Evolutionary conservation across 2,797 vertebrate species (phyloP).

Genomic region (Danio kyathit): DNA sequence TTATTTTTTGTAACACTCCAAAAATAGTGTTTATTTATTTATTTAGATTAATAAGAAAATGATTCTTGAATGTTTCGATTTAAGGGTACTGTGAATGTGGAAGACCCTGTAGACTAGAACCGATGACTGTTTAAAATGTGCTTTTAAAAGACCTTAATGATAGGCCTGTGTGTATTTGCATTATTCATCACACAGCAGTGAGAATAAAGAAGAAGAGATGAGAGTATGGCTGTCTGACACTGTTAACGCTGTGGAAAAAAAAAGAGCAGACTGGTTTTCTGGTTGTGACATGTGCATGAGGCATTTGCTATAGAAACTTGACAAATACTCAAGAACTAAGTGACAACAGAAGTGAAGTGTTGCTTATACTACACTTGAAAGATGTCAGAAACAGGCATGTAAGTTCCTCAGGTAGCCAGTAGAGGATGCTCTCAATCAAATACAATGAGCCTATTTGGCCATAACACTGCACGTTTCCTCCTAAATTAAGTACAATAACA

Average conservation of each 20-base stretch:
- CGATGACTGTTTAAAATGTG: not conserved
- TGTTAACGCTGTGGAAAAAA: not conserved
- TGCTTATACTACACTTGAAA: not conserved
- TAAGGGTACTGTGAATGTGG: not conserved
- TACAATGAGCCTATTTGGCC: not conserved
- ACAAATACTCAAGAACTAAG: not conserved
- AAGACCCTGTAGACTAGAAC: not conserved
- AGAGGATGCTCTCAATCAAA: not conserved
- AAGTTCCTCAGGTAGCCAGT: not conserved
- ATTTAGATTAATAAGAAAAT: not conserved
- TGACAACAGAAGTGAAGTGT: not conserved
- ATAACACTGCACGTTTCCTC: no score
- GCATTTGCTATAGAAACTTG: not conserved
- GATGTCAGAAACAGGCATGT: not conserved
- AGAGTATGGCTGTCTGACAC: constrained; percentile 8
- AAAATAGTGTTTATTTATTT: not conserved
- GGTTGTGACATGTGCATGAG: not conserved
- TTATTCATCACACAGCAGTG: constrained; percentile 8
- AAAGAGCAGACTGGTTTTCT: not conserved
- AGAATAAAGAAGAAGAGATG: not conserved
- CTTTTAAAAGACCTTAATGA: not conserved
- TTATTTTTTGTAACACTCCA: no score
- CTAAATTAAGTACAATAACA: no score
- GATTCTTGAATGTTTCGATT: no score
- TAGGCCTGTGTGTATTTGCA: not conserved